Evolutionary conservation across 2,113 vertebrate species (phyloP).

Genomic region (Clarias magur): DNA sequence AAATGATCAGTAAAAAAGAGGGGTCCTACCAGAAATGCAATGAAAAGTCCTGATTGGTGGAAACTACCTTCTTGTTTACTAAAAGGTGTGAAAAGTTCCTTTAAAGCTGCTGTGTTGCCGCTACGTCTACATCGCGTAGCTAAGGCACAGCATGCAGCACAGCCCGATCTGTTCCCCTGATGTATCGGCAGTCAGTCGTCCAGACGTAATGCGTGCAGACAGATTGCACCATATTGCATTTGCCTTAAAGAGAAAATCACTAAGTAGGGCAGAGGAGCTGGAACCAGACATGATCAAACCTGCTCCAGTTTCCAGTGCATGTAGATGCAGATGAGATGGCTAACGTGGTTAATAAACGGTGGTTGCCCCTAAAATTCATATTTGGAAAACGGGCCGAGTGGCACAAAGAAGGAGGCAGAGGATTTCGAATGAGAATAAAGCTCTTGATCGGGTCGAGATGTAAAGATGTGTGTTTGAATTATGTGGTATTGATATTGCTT

Average conservation of each 20-base stretch:
- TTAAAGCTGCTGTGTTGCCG: neutral
- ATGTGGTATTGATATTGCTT: neutral
- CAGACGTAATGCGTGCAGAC: conserved; percentile 1
- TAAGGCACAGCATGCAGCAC: neutral
- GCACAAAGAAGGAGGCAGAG: neutral
- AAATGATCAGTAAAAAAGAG: neutral
- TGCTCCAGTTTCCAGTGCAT: conserved; percentile 12
- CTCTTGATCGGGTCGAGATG: neutral
- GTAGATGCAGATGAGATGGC: neutral
- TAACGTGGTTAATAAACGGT: conserved; percentile 4
- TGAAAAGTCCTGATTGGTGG: conserved; percentile 1
- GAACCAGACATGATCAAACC: conserved; percentile 17
- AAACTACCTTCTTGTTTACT: neutral
- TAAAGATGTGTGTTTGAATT: neutral
- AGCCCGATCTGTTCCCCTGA: neutral
- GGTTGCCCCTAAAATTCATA: neutral
- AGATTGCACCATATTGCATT: conserved; percentile 29
- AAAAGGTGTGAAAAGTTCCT: neutral
- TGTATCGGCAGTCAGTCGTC: conserved; percentile 5
- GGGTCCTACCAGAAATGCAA: neutral
- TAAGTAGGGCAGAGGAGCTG: conserved; percentile 34
- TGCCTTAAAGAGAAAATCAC: conserved; percentile 37
- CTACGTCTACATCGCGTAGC: neutral
- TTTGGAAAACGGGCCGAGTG: neutral
- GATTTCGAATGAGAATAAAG: neutral